Conservation (phyloP, 2,797 vertebrate genomes). For the Nannoperca obscura region DNA sequence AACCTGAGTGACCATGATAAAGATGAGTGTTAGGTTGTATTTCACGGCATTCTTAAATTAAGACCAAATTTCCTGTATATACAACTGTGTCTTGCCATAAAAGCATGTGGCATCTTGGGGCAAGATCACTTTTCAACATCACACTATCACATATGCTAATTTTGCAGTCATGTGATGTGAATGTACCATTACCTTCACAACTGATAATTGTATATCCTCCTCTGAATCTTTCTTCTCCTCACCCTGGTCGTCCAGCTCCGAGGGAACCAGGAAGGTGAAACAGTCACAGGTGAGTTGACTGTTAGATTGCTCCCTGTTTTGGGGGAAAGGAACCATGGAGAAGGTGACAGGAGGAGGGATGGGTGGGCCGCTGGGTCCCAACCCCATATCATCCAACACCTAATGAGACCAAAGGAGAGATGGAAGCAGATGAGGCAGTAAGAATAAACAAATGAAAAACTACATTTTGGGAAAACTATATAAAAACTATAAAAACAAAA, state of each 20-base stretch:
- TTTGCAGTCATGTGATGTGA: not conserved
- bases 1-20: not conserved
- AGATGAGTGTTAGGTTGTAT: not conserved
- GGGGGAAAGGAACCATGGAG: constrained; percentile 86
- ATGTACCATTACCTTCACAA: constrained; percentile 77
- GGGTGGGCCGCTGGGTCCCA: constrained; percentile 84
- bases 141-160: not conserved
- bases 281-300: constrained; percentile 62
- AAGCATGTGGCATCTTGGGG: not conserved
- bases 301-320: constrained; percentile 56
- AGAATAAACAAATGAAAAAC: not conserved
- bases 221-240: constrained; percentile 80
- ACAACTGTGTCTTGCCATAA: not conserved
- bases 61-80: not conserved
- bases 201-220: constrained; percentile 29
- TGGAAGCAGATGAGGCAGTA: not conserved
- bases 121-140: not conserved
- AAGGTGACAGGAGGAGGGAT: constrained; percentile 83
- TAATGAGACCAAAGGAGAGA: constrained; percentile 65
- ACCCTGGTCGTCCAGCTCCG: constrained; percentile 43
- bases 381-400: constrained; percentile 88
- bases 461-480: not conserved
- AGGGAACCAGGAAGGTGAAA: constrained; percentile 84
- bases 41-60: not conserved
- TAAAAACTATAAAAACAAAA: not conserved